Evolutionary conservation across 1,140 invertebrate genomes (phyloP), one percentile per base, ranked within the genome.

Genomic region (Drosophila santomea): DNA sequence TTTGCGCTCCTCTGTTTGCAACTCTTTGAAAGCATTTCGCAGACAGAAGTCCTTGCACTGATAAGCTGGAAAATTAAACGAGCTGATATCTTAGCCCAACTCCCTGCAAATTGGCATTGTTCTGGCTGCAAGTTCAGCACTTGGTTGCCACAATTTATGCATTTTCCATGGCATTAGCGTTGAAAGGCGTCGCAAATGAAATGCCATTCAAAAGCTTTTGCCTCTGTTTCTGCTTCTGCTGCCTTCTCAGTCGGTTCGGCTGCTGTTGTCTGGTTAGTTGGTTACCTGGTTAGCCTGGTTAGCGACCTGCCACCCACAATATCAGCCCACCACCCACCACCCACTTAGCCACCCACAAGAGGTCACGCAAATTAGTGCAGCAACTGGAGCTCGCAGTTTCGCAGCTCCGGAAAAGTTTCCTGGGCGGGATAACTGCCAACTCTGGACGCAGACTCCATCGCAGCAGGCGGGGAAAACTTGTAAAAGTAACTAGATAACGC

Each of bases 121-220:
- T 78, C 80, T 78, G 68, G 47, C 63, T 51, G 57, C 63, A 80
- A 78, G 55, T 78, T 74, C 69, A 67, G 56, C 63, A 78, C 67
- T 84, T 81, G 82, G 67, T 61, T 81, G 67, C 82, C 78, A 74
- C 83, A 86, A 88, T 86, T 86, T 86, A 86, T 86, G 82, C 82
- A 86, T 86, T 88, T 86, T 86, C 82, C 79, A 79, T 86, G 79
- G 79, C 67, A 88, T 88, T 86, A 86, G 76, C 83, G 83, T 59
- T 88, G 84, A 86, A 86, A 88, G 73, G 79, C 83, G 56, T 83
- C 69, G 79, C 83, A 88, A 86, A 88, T 88, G 75, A 83, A 88
- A 86, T 82, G 67, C 83, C 84, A 86, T 88, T 86, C 83, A 86
- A 88, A 77, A 68, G 62, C 64, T 56, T 81, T 50, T 52, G 32